Evolutionary conservation across 2,888 invertebrate species (phyloP), one percentile per base, ranked within the genome.

Genomic region (Melanophora roralis): DNA sequence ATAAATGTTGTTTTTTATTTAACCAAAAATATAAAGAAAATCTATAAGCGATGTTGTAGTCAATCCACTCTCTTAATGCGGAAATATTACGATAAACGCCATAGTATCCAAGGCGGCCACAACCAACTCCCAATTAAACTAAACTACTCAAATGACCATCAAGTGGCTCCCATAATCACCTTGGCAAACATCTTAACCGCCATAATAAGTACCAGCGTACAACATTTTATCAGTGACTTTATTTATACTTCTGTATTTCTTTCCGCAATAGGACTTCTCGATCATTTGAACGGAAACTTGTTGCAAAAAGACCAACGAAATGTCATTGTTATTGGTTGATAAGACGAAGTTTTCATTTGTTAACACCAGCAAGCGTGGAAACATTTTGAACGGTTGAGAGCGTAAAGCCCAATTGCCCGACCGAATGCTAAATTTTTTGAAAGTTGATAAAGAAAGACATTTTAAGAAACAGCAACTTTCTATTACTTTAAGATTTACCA

Each of bases 151-250:
- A 65, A 1, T 84, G 62, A 1, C 84, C 85, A 82, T 78, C 77
- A 88, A 65, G 2, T 89, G 89, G n/a, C 89, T 89, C 45, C 88
- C 88, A 2, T 88, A 88, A 71, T 88, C 88, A 2, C 88, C 89
- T 7, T 86, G 82, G 34, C 89, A 88, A 9, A 89, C 82, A 72
- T 88, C 89, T 49, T 85, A 86, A 23, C 84, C 85, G 1, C 86
- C 87, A 19, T 82, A 82, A 4, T 82, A 78, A 4, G 83, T 77
- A 11, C 85, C 88, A 1, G 88, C 89, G 40, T 89, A 88, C 2
- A 88, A 6, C 89, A 89, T 89, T 19, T 85, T 85, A 1, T 86
- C 85, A 0, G 86, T 85, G 3, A 87, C 83, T 3, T 14, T 9
- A 45, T 71, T 75, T 16, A 80, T 0, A 1, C n/a, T 32, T 1